Conservation (phyloP, 2,113 vertebrate genomes). For the Menura novaehollandiae region DNA sequence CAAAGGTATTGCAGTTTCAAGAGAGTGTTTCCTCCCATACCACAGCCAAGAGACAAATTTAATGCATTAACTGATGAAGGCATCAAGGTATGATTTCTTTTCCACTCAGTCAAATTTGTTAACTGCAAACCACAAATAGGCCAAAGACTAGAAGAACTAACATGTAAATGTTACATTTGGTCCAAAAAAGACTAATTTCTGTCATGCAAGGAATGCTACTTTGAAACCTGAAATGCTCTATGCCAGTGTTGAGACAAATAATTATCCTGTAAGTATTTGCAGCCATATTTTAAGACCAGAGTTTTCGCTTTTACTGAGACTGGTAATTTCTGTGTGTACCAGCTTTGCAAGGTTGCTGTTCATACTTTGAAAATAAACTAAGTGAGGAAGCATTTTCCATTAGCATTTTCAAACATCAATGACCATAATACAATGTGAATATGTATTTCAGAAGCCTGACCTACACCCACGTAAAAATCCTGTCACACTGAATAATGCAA, state of each 20-base stretch:
- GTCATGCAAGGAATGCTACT: neutral
- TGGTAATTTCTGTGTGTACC: accelerated
- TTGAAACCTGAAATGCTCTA: neutral
- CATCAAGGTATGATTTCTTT: conserved; percentile 10
- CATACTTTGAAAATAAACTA: neutral
- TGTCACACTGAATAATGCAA: neutral
- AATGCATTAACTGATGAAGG: neutral
- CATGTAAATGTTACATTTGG: neutral
- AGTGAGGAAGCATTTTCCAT: neutral
- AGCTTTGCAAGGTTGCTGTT: neutral
- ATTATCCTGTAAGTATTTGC: neutral
- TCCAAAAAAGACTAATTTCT: neutral
- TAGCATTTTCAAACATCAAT: neutral
- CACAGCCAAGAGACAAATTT: conserved; percentile 35
- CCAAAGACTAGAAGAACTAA: neutral
- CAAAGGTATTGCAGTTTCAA: conserved; percentile 4
- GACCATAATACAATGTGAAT: neutral
- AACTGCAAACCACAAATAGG: neutral
- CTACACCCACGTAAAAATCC: neutral
- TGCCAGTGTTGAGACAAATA: neutral
- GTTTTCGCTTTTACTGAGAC: neutral
- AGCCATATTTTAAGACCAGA: neutral
- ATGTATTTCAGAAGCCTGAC: neutral
- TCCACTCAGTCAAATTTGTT: neutral
- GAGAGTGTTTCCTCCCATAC: neutral